phyloP scores from a whole-genome alignment of 2,113 vertebrate species.

The Hemibagrus wyckioides region DNA sequence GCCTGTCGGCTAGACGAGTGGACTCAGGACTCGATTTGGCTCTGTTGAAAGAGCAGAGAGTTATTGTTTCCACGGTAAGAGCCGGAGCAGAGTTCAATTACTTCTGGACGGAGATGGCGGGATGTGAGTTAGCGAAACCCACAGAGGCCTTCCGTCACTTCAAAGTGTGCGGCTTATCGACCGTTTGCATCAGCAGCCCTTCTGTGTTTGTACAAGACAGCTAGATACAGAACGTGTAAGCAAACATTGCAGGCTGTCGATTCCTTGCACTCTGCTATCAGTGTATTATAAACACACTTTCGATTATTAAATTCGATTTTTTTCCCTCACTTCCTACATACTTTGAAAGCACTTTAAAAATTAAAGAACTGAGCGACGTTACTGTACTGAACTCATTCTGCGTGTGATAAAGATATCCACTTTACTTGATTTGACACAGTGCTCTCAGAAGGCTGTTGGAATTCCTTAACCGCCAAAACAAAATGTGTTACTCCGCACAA shows the following conservation, averaged over 20 bases:
- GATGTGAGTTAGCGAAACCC: constrained; percentile 42
- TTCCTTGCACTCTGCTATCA: constrained; percentile 32
- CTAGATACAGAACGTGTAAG: constrained; percentile 42
- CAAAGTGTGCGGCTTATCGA: constrained; percentile 54
- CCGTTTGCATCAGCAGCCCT: constrained; percentile 40
- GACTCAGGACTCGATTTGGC: constrained; percentile 41
- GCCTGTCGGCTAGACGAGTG: constrained; percentile 28
- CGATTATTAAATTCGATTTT: background rate
- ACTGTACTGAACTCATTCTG: background rate
- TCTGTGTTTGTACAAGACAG: constrained; percentile 50
- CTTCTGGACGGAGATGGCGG: constrained; percentile 50
- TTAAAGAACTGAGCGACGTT: background rate
- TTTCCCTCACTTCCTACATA: background rate
- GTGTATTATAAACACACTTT: constrained; percentile 43
- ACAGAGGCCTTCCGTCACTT: constrained; percentile 47
- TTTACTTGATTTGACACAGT: background rate
- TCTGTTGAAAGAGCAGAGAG: constrained; percentile 43
- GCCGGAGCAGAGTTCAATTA: constrained; percentile 48
- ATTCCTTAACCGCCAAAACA: constrained; percentile 4
- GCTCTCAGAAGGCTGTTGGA: background rate
- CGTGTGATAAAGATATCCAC: background rate
- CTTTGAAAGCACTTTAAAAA: background rate
- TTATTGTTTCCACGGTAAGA: constrained; percentile 47
- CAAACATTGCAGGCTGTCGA: constrained; percentile 36
- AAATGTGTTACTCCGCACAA: background rate